Percentiles rank a stretch among this genome's conserved stretches.
These are phyloP conservation scores for Apostichopus californicus DNA, from an alignment of 35 echinoderm and acorn worm species.

Conservation along the genomic window DNA sequence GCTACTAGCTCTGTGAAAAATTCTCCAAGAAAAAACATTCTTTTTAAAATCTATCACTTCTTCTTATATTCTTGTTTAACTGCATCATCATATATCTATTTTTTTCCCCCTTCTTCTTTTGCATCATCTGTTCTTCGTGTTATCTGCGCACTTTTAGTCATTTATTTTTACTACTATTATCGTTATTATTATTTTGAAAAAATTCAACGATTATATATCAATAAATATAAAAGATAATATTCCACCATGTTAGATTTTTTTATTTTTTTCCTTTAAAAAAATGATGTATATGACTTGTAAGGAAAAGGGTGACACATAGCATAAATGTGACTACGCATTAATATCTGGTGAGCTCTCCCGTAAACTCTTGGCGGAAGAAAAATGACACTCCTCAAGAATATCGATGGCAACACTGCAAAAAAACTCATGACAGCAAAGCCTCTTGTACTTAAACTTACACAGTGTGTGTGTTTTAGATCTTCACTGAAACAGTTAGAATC, in stretches of 20 bases:
- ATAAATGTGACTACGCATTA: constrained; percentile 36
- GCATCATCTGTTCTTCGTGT: neutral
- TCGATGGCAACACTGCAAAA: neutral
- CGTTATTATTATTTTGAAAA: too few species aligned
- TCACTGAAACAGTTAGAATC: too few species aligned
- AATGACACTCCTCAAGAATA: constrained; percentile 12
- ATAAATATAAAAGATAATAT: neutral
- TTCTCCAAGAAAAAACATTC: too few species aligned
- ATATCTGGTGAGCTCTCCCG: neutral
- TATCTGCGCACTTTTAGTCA: too few species aligned
- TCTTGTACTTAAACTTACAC: too few species aligned
- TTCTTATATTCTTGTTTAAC: neutral
- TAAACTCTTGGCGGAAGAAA: constrained; percentile 12
- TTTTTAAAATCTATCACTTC: neutral
- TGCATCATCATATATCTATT: neutral
- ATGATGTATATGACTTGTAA: neutral
- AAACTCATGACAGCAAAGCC: neutral
- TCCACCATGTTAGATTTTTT: neutral
- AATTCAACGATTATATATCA: neutral
- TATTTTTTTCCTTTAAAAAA: neutral
- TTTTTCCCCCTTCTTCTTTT: neutral
- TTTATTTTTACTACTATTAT: too few species aligned
- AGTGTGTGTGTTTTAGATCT: too few species aligned
- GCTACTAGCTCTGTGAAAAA: too few species aligned
- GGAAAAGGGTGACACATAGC: constrained; percentile 12